Conservation (phyloP, 2,888 invertebrate genomes). For the Syrphus vitripennis region DNA sequence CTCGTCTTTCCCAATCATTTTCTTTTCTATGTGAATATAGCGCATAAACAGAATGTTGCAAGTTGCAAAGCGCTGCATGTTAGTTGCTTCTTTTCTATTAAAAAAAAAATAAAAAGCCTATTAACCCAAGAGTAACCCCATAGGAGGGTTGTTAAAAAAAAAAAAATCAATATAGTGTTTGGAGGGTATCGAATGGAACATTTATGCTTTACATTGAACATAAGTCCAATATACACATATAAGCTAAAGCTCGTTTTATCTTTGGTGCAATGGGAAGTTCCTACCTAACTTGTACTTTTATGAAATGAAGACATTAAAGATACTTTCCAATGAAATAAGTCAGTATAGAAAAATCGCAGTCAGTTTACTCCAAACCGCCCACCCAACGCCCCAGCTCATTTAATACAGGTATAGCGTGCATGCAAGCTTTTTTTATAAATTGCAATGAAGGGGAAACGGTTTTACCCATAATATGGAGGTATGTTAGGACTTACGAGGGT, state of each 20-base stretch:
- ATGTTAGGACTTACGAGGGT: neutral
- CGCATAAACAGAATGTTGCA: conserved; percentile 58
- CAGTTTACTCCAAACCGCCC: conserved; percentile 9
- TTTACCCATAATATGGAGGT: neutral
- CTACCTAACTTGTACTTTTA: neutral
- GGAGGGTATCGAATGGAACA: conserved; percentile 33
- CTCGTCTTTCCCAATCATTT: conserved; percentile 33
- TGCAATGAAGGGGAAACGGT: conserved; percentile 60
- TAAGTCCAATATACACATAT: conserved; percentile 33
- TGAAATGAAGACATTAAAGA: conserved; percentile 20
- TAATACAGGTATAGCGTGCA: neutral
- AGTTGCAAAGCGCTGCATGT: conserved; percentile 6
- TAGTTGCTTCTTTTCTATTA: conserved; percentile 25
- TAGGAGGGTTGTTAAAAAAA: conserved; percentile 49
- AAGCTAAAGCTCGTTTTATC: conserved; percentile 21
- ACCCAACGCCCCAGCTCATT: neutral
- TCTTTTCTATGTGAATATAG: conserved; percentile 6
- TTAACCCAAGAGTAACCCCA: conserved; percentile 67
- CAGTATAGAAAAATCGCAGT: conserved; percentile 48
- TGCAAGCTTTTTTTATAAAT: conserved; percentile 35
- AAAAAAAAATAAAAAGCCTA: conserved; percentile 71
- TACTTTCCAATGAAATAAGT: conserved; percentile 35
- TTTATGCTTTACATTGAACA: conserved; percentile 42
- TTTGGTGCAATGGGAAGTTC: conserved; percentile 10
- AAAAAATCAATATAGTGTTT: conserved; percentile 48